A percentile compares a stretch with the other conserved stretches of the same genome.
Evolutionary conservation across 1,140 invertebrate genomes (phyloP).

Genomic region (Melanaphis sacchari): DNA sequence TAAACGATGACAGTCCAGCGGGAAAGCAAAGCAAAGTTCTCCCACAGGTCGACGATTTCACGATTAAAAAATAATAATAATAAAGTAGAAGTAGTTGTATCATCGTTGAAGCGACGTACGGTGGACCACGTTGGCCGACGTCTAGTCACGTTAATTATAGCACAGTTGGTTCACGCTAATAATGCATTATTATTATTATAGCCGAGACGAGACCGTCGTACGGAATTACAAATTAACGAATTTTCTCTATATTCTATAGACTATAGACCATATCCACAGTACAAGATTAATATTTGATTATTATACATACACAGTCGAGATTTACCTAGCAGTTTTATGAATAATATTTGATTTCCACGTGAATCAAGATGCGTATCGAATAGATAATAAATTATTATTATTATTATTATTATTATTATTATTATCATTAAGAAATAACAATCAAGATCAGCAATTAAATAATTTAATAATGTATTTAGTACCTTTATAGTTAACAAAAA

Average conservation of each 20-base stretch:
- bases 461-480: too few species aligned
- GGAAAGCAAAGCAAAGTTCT: too few species aligned
- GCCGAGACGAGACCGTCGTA: not conserved
- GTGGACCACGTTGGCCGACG: constrained; percentile 26
- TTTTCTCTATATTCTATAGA: not conserved
- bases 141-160: constrained; percentile 48
- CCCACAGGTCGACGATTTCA: too few species aligned
- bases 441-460: not conserved
- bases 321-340: not conserved
- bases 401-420: not conserved
- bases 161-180: not conserved
- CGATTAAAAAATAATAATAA: too few species aligned
- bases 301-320: not conserved
- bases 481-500: too few species aligned
- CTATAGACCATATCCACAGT: not conserved
- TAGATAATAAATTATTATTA: not conserved
- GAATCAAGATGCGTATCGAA: not conserved
- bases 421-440: not conserved
- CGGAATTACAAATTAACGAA: not conserved
- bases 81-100: not conserved
- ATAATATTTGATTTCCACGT: not conserved
- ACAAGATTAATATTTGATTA: not conserved
- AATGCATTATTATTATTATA: constrained; percentile 11
- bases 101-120: not conserved
- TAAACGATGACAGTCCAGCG: too few species aligned